Evolutionary conservation across 2,888 invertebrate species (phyloP), one percentile per base, ranked within the genome.

Genomic region (Mesorhabditis belari): DNA sequence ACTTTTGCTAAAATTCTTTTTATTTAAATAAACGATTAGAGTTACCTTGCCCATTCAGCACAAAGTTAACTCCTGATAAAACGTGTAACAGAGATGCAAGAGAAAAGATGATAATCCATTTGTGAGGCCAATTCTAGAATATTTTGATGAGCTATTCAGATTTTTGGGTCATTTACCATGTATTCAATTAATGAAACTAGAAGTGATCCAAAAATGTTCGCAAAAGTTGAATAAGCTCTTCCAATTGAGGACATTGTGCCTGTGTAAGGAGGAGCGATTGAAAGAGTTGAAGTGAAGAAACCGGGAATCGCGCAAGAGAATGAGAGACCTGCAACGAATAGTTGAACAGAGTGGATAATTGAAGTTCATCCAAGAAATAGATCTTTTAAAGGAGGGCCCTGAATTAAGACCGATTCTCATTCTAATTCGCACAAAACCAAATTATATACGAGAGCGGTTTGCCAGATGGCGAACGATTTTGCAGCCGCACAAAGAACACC

Each of bases 251-350:
- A 51, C 12, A 65, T 35, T 28, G 60, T 66, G 5, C 65, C 65
- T 2, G 65, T 60, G 35, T 63, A 65, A 6, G 55, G 44, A 9
- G 67, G 67, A 29, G 67, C 67, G 4, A 66, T 58, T 51, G 50
- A 59, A 5, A 66, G 28, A 17, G 49, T 28, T 6, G 65, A 49
- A 5, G 68, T 69, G 57, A 65, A 66, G 25, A 54, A 57, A 3
- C 67, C 67, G 4, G 68, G 29, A 9, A 58, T 57, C 17, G 35
- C 57, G 23, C 66, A 60, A 5, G 66, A 26, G 25, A 68, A 63
- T 54, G 28, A 44, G 44, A 35, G 44, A n/a, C 44, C 44, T 35
- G n/a, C n/a, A n/a, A n/a, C n/a, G n/a, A n/a, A n/a, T n/a, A n/a
- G n/a, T n/a, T n/a, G n/a, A n/a, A n/a, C n/a, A n/a, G n/a, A n/a